A percentile compares a stretch with the other conserved stretches of the same genome.
Evolutionary conservation across 2,888 invertebrate genomes (phyloP).

Genomic region (Elmis aenea): DNA sequence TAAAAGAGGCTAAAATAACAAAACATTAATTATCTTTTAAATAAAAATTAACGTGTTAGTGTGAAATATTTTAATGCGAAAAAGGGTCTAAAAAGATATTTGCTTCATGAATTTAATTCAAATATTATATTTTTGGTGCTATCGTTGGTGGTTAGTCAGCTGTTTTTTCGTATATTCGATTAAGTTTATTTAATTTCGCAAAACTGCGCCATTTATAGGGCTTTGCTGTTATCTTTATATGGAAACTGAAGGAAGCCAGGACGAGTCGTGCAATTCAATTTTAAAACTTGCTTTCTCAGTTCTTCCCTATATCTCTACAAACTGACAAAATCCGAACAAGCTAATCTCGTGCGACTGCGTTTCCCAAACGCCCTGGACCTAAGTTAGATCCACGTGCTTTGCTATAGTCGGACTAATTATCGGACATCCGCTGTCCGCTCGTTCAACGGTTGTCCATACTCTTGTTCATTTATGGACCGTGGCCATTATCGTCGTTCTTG

Average conservation of each 20-base stretch:
- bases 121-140: no score
- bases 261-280: constrained; percentile 22
- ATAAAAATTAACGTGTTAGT: no score
- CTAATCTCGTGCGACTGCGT: constrained; percentile 15
- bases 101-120: no score
- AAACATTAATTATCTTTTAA: no score
- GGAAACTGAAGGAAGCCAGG: constrained; percentile 17
- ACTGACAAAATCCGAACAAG: constrained; percentile 15
- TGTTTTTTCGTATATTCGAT: constrained; percentile 14
- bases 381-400: constrained; percentile 9
- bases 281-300: constrained; percentile 14
- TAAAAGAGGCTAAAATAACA: no score
- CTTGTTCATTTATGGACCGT: no score
- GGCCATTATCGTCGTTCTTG: no score
- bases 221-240: constrained; percentile 17
- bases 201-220: constrained; percentile 15
- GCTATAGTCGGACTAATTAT: constrained; percentile 7
- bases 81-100: no score
- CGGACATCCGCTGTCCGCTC: constrained; percentile 8
- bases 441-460: no score
- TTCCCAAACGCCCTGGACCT: constrained; percentile 7
- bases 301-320: constrained; percentile 15
- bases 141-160: no score
- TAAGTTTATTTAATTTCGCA: constrained; percentile 17
- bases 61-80: no score